Evolutionary conservation across 2,113 vertebrate genomes (phyloP), one percentile per base, ranked within the genome.

Genomic region (Gavialis gangeticus): DNA sequence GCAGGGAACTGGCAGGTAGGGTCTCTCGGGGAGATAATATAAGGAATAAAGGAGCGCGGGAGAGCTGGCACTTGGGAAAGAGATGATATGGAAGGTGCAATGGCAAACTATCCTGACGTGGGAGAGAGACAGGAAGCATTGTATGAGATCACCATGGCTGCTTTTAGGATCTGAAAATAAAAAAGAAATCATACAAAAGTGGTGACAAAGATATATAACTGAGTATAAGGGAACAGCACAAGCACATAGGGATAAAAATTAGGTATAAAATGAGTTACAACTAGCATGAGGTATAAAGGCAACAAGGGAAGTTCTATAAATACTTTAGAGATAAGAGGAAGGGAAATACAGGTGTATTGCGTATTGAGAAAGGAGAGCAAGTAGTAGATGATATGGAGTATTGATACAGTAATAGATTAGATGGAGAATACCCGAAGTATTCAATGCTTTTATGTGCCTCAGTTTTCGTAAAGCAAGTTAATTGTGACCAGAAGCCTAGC

Each of bases 121-220:
- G 59, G 89, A 59, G 85, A 95, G 27, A 93, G 95, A 94, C 64
- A 82, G 95, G 91, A 92, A 88, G 88, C 37, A 62, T 12, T 63
- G 83, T 60, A 77, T 46, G 89, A 96, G 89, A 96, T 91, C 88
- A 94, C 93, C 37, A 91, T 0, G 0, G 66, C 94, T 93, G 85
- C 94, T 96, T 96, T 94, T 95, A 95, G 79, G 88, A 88, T 86
- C 92, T 96, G 88, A 92, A 94, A 94, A 92, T 91, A 92, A 19
- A 96, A 96, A 94, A 46, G 46, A 95, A 94, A 89, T 93, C 81
- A 13, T 78, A 94, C 94, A 95, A 81, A 84, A 94, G 94, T 77
- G 83, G 92, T 96, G 96, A 96, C 94, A 96, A 96, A 89, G 71
- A 88, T 81, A 92, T 96, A 95, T 92, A 94, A 96, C 95, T 97